phyloP scores from a whole-genome alignment of 1,140 invertebrate species.

The Euglossa dilemma region DNA sequence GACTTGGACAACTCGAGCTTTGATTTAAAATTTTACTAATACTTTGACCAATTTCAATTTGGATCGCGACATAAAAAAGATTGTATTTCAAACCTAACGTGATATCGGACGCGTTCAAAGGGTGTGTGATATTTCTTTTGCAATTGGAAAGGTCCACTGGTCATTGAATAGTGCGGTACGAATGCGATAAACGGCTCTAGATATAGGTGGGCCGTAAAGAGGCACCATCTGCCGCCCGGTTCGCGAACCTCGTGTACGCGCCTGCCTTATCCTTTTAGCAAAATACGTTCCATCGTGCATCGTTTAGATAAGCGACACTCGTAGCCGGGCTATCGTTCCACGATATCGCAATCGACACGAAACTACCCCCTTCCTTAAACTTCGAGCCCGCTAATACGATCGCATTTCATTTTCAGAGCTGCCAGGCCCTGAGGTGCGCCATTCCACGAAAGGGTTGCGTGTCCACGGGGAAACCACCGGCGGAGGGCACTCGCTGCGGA shows the following conservation, averaged over 20 bases:
- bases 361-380: not conserved
- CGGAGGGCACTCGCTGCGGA: slow-evolving; percentile 85
- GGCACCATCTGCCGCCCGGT: slow-evolving; percentile 66
- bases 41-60: not conserved
- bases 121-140: not conserved
- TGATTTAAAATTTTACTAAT: too few species aligned
- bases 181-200: not conserved
- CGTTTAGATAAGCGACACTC: slow-evolving; percentile 49
- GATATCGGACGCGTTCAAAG: too few species aligned
- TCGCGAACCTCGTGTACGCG: slow-evolving; percentile 40
- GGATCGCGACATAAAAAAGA: not conserved
- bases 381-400: slow-evolving; percentile 7
- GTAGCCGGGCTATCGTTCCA: slow-evolving; percentile 34
- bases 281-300: slow-evolving; percentile 26
- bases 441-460: slow-evolving; percentile 82
- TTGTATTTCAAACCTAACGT: too few species aligned
- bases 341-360: slow-evolving; percentile 56
- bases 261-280: slow-evolving; percentile 67
- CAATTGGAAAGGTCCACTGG: not conserved
- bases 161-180: not conserved
- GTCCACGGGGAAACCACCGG: slow-evolving; percentile 82
- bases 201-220: slow-evolving; percentile 50
- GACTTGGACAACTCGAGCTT: too few species aligned
- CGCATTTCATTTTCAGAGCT: slow-evolving; percentile 69
- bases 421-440: slow-evolving; percentile 83